Evolutionary conservation across 2,888 invertebrate genomes (phyloP).

Genomic region (Aphidoletes aphidimyza): DNA sequence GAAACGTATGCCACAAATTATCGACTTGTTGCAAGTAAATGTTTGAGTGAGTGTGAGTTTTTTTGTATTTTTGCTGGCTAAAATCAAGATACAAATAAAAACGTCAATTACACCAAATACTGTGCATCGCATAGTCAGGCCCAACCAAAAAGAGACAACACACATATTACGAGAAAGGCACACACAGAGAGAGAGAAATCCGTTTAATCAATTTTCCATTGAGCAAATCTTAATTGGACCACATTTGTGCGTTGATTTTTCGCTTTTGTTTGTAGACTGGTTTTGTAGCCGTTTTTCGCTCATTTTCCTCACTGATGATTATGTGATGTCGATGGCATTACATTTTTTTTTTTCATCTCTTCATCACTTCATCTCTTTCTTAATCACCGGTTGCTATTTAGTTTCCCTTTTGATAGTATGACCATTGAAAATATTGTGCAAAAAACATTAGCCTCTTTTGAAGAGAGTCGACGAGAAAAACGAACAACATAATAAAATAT

Average conservation of each 20-base stretch:
- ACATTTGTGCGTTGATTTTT: conserved; percentile 42
- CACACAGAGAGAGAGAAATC: not conserved
- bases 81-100: no score
- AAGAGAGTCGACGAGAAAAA: not conserved
- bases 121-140: no score
- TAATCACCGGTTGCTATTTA: not conserved
- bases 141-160: no score
- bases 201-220: conserved; percentile 45
- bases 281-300: not conserved
- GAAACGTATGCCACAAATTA: no score
- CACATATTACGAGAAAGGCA: not conserved
- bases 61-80: no score
- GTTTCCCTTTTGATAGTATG: not conserved
- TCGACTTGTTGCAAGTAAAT: no score
- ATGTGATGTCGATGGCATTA: conserved; percentile 41
- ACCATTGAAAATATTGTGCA: not conserved
- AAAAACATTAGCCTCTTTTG: not conserved
- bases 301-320: conserved; percentile 3
- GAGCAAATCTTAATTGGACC: conserved; percentile 45
- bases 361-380: not conserved
- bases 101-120: no score
- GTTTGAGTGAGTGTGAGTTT: no score
- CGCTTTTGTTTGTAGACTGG: conserved; percentile 21
- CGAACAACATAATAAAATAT: not conserved
- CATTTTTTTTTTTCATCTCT: not conserved